phyloP scores from a whole-genome alignment of 1,140 invertebrate genomes.

The Zeugodacus cucurbitae region DNA sequence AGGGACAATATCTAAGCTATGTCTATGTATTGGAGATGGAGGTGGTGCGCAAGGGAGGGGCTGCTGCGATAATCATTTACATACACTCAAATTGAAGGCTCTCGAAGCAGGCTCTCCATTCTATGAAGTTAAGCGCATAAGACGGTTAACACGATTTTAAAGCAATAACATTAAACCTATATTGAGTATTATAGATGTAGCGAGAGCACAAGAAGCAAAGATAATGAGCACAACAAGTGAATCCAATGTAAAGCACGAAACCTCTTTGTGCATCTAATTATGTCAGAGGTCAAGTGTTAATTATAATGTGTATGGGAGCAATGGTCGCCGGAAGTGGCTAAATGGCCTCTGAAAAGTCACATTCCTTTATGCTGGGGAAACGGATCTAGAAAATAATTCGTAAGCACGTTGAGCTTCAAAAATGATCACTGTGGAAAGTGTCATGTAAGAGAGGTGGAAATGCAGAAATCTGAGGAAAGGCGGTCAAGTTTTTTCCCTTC shows the following conservation, averaged over 20 bases:
- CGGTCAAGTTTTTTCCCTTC: too few relatives aligned
- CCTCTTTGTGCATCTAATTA: not conserved
- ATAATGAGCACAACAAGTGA: not conserved
- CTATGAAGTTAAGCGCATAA: not conserved
- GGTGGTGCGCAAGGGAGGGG: too few relatives aligned
- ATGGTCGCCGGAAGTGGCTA: not conserved
- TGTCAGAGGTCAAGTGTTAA: not conserved
- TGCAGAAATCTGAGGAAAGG: too few relatives aligned
- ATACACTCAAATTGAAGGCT: not conserved
- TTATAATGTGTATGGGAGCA: not conserved
- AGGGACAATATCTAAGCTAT: too few relatives aligned
- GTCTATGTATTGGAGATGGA: too few relatives aligned
- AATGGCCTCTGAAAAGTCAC: too few relatives aligned
- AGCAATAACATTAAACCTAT: not conserved
- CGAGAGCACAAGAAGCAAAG: not conserved
- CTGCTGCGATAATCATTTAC: not conserved
- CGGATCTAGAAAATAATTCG: too few relatives aligned
- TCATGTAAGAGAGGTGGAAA: too few relatives aligned
- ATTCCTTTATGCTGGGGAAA: too few relatives aligned
- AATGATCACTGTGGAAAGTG: too few relatives aligned
- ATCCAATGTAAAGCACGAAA: not conserved
- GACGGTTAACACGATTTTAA: not conserved
- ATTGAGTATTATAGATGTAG: too few relatives aligned
- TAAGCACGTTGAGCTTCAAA: too few relatives aligned
- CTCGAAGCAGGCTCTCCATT: not conserved